Evolutionary conservation across 2,113 vertebrate species (phyloP).

Genomic region (Heliornis fulica): DNA sequence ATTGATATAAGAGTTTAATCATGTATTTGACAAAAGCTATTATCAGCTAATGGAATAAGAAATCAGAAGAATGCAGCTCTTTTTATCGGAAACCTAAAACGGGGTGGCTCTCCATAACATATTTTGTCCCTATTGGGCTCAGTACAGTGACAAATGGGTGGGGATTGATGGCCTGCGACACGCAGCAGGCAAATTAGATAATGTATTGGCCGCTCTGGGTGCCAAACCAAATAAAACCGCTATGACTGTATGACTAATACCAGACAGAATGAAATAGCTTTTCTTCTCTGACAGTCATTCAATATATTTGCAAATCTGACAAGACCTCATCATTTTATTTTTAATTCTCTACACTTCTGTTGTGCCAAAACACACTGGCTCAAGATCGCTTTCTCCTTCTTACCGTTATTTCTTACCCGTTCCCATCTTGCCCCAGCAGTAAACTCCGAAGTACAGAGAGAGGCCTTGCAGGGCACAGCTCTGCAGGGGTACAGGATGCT

Average conservation of each 20-base stretch:
- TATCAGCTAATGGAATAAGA: neutral
- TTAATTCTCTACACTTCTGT: neutral
- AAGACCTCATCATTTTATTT: neutral
- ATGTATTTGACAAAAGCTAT: neutral
- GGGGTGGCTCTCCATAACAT: neutral
- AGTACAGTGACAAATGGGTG: neutral
- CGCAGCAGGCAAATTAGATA: neutral
- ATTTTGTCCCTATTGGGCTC: neutral
- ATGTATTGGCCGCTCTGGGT: neutral
- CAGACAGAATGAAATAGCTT: neutral
- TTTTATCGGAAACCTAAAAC: neutral
- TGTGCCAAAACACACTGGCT: neutral
- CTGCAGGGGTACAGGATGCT: neutral
- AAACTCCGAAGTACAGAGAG: neutral
- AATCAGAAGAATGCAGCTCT: neutral
- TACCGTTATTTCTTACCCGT: neutral
- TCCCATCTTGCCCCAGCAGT: neutral
- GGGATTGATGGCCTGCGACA: neutral
- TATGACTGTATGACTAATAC: neutral
- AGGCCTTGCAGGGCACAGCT: rapidly evolving
- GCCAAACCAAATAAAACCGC: neutral
- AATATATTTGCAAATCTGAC: neutral
- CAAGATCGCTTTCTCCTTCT: neutral
- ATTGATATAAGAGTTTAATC: neutral
- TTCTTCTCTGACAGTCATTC: neutral